phyloP scores from a whole-genome alignment of 2,888 invertebrate species.

The Coelogynopora nodosa region DNA sequence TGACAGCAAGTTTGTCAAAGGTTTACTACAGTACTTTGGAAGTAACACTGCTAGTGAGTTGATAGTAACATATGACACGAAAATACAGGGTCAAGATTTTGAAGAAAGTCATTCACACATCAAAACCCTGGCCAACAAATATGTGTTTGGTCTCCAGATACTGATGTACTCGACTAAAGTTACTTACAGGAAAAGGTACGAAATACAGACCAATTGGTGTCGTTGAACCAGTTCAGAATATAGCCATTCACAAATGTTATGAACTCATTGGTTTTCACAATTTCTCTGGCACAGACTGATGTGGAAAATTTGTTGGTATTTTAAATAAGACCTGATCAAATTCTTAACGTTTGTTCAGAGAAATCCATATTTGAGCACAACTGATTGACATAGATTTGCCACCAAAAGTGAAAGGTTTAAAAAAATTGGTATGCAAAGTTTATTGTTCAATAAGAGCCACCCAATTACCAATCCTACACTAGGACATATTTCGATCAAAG shows the following conservation, averaged over 20 bases:
- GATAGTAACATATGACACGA: no score
- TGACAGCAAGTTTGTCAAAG: neutral
- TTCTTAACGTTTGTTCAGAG: neutral
- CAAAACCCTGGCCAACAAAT: no score
- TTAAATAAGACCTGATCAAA: neutral
- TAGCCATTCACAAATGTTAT: constrained; percentile 33
- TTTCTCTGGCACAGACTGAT: neutral
- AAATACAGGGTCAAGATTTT: no score
- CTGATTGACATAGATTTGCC: no score
- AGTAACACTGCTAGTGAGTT: no score
- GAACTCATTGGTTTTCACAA: neutral
- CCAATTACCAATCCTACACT: neutral
- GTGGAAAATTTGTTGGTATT: neutral
- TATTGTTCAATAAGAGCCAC: neutral
- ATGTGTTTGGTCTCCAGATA: no score
- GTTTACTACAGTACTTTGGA: neutral
- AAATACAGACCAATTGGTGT: constrained; percentile 42
- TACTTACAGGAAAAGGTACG: no score
- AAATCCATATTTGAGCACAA: neutral
- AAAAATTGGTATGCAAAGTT: neutral
- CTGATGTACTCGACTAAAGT: no score
- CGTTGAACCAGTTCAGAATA: neutral
- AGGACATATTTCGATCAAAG: neutral
- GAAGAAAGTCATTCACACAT: no score
- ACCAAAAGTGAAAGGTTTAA: neutral